Evolutionary conservation across 2,113 vertebrate species (phyloP).

Genomic region (Delphinus delphis): DNA sequence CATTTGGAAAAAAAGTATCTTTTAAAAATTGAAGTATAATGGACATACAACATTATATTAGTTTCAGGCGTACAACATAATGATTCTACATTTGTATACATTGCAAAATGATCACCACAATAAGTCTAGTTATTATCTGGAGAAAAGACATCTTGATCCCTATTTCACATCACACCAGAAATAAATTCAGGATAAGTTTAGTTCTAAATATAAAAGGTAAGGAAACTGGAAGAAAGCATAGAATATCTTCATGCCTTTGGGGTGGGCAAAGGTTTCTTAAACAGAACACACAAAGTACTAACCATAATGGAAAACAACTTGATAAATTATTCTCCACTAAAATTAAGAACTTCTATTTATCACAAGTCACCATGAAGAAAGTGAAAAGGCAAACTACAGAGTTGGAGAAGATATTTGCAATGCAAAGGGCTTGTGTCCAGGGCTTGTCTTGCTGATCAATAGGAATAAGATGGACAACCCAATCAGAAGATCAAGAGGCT

Average conservation of each 20-base stretch:
- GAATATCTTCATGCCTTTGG: not conserved
- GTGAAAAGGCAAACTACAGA: not conserved
- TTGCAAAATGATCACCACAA: not conserved
- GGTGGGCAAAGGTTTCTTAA: not conserved
- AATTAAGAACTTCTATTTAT: not conserved
- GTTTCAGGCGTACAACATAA: not conserved
- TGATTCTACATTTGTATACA: not conserved
- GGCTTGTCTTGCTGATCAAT: not conserved
- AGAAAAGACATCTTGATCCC: not conserved
- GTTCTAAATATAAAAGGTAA: not conserved
- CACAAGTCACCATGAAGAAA: not conserved
- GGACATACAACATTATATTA: not conserved
- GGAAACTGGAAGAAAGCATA: constrained; percentile 1
- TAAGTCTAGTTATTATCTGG: not conserved
- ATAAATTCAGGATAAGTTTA: not conserved
- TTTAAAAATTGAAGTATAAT: not conserved
- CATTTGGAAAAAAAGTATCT: not conserved
- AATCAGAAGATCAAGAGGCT: not conserved
- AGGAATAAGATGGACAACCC: not conserved
- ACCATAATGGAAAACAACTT: not conserved
- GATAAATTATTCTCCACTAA: not conserved
- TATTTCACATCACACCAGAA: not conserved
- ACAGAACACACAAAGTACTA: not conserved
- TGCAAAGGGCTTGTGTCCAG: not conserved
- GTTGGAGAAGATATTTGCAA: not conserved